Base-by-base conservation (phyloP, 2,797 vertebrate species). In the Thripadectes ignobilis region DNA sequence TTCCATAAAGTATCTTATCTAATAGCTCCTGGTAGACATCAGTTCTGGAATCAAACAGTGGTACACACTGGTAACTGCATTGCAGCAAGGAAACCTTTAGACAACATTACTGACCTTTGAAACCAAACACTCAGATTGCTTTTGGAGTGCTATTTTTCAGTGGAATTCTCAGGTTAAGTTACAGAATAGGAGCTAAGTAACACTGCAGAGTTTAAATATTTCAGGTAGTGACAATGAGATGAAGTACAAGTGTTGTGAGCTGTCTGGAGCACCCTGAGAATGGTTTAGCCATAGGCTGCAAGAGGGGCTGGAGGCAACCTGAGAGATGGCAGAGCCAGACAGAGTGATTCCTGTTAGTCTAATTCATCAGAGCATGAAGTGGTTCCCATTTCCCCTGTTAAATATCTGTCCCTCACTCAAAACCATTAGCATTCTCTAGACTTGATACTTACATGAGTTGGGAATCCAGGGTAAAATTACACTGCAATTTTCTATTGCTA, bases 91-190 rank as follows among this genome's bases (percentile, higher is more conserved):
- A 69, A 77, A n/a, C 8, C 41, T 68, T 39, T 24, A 32, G 12
- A 20, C 14, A 38, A 10, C 23, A 7, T 8, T 49, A 4, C 34
- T 21, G 71, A 67, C 45, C 66, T 69, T 16, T 77, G 76, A 63
- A 75, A 61, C 3, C 71, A 36, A 65, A n/a, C 3, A 3, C n/a
- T 30, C 26, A 9, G 2, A 32, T 19, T 58, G 23, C 10, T 21
- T 20, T 5, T 12, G 0, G 0, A 84, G 5, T 12, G 11, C 19
- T 71, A 20, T 14, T 38, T 55, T 54, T 29, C 29, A 11, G 18
- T 3, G 20, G 10, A 82, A 67, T 66, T 82, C 14, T 16, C 69
- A 10, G 17, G 5, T 29, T 73, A 59, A 36, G n/a, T 45, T 14
- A 38, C 34, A 80, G 75, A 72, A 23, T 32, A 79, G 55, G 48